phyloP scores from a whole-genome alignment of 1,140 invertebrate species.

The Drosophila chauvacae region DNA sequence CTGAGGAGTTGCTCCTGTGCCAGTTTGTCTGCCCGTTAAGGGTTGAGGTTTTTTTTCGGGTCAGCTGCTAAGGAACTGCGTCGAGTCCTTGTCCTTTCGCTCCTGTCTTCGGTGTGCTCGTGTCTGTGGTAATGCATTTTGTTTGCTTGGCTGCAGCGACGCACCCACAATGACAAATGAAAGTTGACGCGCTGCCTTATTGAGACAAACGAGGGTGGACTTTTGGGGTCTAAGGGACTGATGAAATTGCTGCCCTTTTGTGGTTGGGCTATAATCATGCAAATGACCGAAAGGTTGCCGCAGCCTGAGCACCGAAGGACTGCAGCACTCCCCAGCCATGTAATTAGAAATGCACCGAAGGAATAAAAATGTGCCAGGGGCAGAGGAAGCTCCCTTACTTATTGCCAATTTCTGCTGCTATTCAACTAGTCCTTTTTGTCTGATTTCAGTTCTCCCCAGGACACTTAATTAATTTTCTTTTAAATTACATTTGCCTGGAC shows the following conservation, averaged over 20 bases:
- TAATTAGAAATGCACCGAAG: slow-evolving; percentile 70
- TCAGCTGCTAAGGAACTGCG: slow-evolving; percentile 51
- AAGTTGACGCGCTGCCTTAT: slow-evolving; percentile 70
- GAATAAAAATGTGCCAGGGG: slow-evolving; percentile 47
- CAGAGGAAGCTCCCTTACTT: slow-evolving; percentile 9
- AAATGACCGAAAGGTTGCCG: slow-evolving; percentile 46
- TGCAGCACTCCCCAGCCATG: slow-evolving; percentile 20
- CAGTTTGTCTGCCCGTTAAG: slow-evolving; percentile 34
- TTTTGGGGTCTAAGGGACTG: background rate
- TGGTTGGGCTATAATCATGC: slow-evolving; percentile 46
- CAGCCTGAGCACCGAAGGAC: slow-evolving; percentile 14
- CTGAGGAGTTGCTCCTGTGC: slow-evolving; percentile 9
- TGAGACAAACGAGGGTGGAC: slow-evolving; percentile 63
- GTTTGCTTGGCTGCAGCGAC: slow-evolving; percentile 64
- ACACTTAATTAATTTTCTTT: slow-evolving; percentile 79
- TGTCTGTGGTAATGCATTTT: slow-evolving; percentile 73
- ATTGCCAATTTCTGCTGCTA: slow-evolving; percentile 26
- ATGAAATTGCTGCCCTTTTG: slow-evolving; percentile 16
- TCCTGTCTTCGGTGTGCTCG: slow-evolving; percentile 33
- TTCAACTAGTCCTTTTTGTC: slow-evolving; percentile 10
- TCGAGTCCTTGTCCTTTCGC: slow-evolving; percentile 42
- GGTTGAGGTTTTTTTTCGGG: slow-evolving; percentile 47
- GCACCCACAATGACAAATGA: slow-evolving; percentile 75
- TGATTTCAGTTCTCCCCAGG: slow-evolving; percentile 10
- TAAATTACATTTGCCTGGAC: slow-evolving; percentile 64